Evolutionary conservation across 1,140 invertebrate species (phyloP), one percentile per base, ranked within the genome.

Genomic region (Agrypnia vestita): DNA sequence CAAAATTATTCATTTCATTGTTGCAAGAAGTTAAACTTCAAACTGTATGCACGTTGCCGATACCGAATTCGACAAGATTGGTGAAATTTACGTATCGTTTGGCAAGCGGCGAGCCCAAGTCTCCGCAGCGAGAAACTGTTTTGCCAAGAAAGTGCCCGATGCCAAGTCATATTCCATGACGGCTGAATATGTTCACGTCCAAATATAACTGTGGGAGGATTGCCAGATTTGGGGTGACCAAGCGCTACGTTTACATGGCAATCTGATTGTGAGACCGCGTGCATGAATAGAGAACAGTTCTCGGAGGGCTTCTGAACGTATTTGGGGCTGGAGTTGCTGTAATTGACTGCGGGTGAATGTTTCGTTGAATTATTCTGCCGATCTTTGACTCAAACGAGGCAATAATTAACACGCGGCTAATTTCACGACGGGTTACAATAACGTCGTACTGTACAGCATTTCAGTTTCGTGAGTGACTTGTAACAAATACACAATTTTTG

Each of bases 141-240:
- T 69, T 47, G 43, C 35, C 64, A 69, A n/a, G 64, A 46, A 69
- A 69, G 64, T 69, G 12, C 43, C 64, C 46, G 15, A 15, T 7
- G 43, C 64, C 44, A 47, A 69, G 44, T 47, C 64, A 47, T 69
- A 47, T 69, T 47, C 64, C 64, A 47, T 17, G 64, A 69, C 64
- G 64, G 13, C 44, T 69, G 64, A 69, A 69, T 69, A 69, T 49
- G 64, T 47, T 69, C 64, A 17, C 8, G 64, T 69, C 44, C 21
- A 69, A 69, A 46, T 69, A 69, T 47, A 47, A 69, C 64, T 46
- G 15, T 46, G 44, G 43, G 44, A 69, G 13, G n/a, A 47, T 11
- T 69, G n/a, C 43, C 61, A 25, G 13, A 43, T n/a, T 8, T 46
- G 1, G 9, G n/a, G 11, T 69, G n/a, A 49, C 64, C 64, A 47